Conservation (phyloP, 2,888 invertebrate genomes). For the Harpalus rufipes region DNA sequence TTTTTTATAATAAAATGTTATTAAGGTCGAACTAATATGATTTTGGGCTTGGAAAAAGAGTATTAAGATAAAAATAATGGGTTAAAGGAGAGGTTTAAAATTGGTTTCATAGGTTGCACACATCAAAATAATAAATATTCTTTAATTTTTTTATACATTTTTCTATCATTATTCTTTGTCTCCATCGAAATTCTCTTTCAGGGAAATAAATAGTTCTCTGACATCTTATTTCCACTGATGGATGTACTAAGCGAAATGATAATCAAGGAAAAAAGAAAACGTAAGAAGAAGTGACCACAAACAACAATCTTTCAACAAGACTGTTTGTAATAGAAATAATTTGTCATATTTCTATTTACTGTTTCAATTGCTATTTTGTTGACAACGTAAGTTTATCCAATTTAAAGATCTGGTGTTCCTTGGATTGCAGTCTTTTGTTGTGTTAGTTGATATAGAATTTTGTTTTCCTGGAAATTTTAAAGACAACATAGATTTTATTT, state of each 20-base stretch:
- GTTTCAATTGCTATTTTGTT: neutral
- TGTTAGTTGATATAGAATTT: neutral
- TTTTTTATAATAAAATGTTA: too few species aligned
- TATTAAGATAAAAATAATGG: too few species aligned
- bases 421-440: too few species aligned
- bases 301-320: neutral
- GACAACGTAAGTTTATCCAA: neutral
- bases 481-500: neutral
- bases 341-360: conserved; percentile 6
- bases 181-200: neutral
- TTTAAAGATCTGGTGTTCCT: neutral
- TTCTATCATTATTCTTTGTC: neutral
- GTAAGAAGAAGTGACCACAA: neutral
- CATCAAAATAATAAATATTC: neutral
- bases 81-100: too few species aligned
- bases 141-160: neutral
- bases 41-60: too few species aligned
- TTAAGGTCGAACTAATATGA: too few species aligned
- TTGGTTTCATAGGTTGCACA: too few species aligned
- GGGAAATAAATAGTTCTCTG: neutral
- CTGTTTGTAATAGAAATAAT: neutral
- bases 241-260: neutral
- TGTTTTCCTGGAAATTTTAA: neutral
- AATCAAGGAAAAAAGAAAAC: neutral
- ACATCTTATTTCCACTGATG: neutral